Conservation (phyloP, 2,888 invertebrate species). For the Apotomis capreana region DNA sequence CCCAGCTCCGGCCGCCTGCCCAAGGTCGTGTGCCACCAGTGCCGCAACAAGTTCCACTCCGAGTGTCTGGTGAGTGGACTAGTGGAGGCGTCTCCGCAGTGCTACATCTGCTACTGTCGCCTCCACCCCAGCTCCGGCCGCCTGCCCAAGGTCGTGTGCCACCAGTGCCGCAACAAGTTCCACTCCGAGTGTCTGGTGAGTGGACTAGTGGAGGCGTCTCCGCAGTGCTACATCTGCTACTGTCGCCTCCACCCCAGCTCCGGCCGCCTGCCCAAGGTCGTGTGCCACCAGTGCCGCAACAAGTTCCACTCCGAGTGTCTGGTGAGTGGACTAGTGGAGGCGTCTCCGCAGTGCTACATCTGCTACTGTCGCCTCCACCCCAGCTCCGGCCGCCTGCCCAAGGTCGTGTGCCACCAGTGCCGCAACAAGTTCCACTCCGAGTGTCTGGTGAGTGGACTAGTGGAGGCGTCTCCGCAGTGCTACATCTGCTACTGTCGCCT, state of each 20-base stretch:
- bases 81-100: background rate
- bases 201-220: background rate
- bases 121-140: background rate
- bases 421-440: background rate
- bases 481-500: conserved; percentile 57
- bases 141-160: conserved; percentile 1
- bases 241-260: background rate
- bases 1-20: conserved; percentile 90
- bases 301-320: conserved; percentile 1
- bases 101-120: background rate
- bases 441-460: too few species aligned
- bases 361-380: conserved; percentile 2
- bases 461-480: background rate
- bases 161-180: conserved; percentile 1
- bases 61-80: conserved; percentile 89
- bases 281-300: conserved; percentile 9
- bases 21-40: conserved; percentile 91
- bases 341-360: too few species aligned
- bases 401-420: background rate
- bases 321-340: background rate
- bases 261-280: conserved; percentile 1
- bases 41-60: conserved; percentile 87
- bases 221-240: conserved; percentile 1
- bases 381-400: background rate
- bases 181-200: background rate